These are phyloP conservation scores for Vesta saturnalis DNA, from an alignment of 2,888 invertebrate species.

Conservation along the genomic window DNA sequence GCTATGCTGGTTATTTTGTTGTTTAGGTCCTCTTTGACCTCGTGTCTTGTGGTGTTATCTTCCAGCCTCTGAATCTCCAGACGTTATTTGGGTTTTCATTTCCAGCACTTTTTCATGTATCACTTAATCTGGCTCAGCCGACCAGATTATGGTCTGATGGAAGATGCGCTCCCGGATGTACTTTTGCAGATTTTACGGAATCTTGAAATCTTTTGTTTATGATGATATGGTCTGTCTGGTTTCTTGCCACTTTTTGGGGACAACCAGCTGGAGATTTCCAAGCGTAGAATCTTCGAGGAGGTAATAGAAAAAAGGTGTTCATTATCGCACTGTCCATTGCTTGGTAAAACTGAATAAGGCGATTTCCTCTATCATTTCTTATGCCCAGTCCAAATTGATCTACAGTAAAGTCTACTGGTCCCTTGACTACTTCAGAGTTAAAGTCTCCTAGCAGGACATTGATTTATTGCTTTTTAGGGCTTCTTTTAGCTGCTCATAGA, in stretches of 20 bases:
- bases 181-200: background rate
- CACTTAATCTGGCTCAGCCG: too few species aligned
- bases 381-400: background rate
- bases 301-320: background rate
- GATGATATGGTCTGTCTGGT: background rate
- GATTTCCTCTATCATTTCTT: background rate
- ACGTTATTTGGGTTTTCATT: too few species aligned
- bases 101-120: too few species aligned
- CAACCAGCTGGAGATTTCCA: background rate
- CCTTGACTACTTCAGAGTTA: too few species aligned
- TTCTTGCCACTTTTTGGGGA: background rate
- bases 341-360: background rate
- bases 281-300: background rate
- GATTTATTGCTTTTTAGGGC: too few species aligned
- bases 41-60: too few species aligned
- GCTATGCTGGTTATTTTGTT: too few species aligned
- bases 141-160: background rate
- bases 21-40: too few species aligned
- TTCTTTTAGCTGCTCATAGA: too few species aligned
- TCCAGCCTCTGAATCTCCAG: too few species aligned
- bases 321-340: background rate
- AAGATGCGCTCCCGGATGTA: background rate
- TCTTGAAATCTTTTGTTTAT: background rate
- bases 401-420: too few species aligned
- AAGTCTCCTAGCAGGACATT: too few species aligned